Conservation (phyloP, 2,113 vertebrate genomes). For the Perca schrenkii region DNA sequence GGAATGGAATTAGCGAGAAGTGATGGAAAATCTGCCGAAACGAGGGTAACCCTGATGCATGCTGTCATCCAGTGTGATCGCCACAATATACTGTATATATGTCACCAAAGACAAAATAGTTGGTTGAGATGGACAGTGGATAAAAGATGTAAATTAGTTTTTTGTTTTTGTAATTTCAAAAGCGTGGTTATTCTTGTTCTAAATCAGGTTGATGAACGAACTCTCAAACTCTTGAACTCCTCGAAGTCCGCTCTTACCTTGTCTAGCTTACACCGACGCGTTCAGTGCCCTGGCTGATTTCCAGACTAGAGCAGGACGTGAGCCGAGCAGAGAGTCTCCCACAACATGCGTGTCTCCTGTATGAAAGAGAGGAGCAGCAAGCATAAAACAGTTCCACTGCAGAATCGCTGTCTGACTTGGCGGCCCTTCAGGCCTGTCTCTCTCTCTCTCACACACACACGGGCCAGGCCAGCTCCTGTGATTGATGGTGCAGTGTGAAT, state of each 20-base stretch:
- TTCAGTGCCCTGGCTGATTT: background rate
- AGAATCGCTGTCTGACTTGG: slow-evolving; percentile 28
- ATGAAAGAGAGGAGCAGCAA: background rate
- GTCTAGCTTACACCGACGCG: background rate
- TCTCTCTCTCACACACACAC: slow-evolving; percentile 28
- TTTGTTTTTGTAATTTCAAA: too few species aligned
- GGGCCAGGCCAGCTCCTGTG: background rate
- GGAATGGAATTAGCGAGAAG: too few species aligned
- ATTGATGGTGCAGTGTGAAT: slow-evolving; percentile 52
- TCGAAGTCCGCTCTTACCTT: background rate
- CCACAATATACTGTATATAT: background rate
- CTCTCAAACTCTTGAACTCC: too few species aligned
- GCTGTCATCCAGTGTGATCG: too few species aligned
- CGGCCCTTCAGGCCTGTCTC: slow-evolving; percentile 22
- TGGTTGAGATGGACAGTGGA: background rate
- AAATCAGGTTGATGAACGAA: too few species aligned
- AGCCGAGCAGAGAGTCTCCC: background rate
- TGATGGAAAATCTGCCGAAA: too few species aligned
- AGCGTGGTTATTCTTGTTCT: too few species aligned
- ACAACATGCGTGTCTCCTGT: background rate
- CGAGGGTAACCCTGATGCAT: too few species aligned
- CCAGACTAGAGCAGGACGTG: background rate
- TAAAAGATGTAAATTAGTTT: too few species aligned
- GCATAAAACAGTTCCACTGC: slow-evolving; percentile 14
- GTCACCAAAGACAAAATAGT: background rate